Evolutionary conservation across 1,140 invertebrate genomes (phyloP).

Genomic region (Sitobion miscanthi): DNA sequence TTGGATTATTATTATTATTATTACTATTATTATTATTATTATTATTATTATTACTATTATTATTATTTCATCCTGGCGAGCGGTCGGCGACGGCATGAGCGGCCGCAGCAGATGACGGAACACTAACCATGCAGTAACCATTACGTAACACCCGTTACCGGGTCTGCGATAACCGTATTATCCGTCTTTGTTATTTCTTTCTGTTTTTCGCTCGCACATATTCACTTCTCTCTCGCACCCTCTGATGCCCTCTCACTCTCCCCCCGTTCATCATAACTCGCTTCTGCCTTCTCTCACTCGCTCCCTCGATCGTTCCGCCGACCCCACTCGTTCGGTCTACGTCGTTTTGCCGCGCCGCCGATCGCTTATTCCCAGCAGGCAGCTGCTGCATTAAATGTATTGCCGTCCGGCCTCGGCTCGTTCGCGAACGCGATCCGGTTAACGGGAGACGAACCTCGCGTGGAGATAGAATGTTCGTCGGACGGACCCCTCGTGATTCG

Average conservation of each 20-base stretch:
- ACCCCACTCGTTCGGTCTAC: not conserved
- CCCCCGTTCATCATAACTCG: not conserved
- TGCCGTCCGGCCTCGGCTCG: not conserved
- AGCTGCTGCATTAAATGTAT: not conserved
- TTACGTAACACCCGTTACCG: slow-evolving; percentile 39
- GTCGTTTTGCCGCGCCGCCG: not conserved
- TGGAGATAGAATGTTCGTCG: not conserved
- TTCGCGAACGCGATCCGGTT: slow-evolving; percentile 2
- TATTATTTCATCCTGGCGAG: slow-evolving; percentile 20
- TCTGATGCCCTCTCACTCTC: not conserved
- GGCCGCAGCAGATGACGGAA: not conserved
- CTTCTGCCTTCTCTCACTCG: not conserved
- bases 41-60: not conserved
- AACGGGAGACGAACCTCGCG: not conserved
- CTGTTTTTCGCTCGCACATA: not conserved
- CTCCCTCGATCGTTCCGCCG: not conserved
- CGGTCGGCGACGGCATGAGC: not conserved
- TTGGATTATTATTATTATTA: slow-evolving; percentile 30
- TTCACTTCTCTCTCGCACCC: not conserved
- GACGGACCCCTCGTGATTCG: not conserved
- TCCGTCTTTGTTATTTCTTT: not conserved
- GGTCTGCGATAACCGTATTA: slow-evolving; percentile 33
- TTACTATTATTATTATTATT: not conserved
- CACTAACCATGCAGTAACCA: slow-evolving; percentile 28
- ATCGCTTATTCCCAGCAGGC: not conserved